These are phyloP conservation scores for Pteria penguin DNA, from an alignment of 2,888 invertebrate species.

Conservation along the genomic window DNA sequence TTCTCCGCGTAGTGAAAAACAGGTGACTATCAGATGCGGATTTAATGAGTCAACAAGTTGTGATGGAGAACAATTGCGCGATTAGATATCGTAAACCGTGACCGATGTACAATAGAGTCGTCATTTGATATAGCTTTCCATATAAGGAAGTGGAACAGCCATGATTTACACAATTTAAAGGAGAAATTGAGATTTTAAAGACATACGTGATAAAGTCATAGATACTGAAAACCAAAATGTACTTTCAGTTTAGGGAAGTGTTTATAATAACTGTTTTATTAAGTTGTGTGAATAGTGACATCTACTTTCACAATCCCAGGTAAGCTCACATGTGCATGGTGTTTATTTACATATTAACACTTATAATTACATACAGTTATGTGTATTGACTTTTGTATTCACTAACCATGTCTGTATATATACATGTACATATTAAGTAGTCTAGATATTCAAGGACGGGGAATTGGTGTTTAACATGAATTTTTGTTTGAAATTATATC, in stretches of 20 bases:
- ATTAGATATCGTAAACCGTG: too few relatives aligned
- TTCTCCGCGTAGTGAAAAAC: neutral
- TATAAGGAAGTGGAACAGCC: neutral
- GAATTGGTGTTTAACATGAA: too few relatives aligned
- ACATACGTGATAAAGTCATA: too few relatives aligned
- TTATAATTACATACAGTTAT: neutral
- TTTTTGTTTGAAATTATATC: too few relatives aligned
- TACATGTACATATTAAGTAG: neutral
- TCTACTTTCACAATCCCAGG: slow-evolving; percentile 76
- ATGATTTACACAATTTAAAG: neutral
- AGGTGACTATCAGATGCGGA: neutral
- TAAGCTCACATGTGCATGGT: too few relatives aligned
- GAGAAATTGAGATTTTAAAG: too few relatives aligned
- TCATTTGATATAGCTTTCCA: neutral
- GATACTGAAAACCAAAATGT: neutral
- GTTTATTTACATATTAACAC: neutral
- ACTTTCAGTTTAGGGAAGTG: slow-evolving; percentile 36
- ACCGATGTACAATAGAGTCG: neutral
- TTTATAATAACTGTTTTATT: neutral
- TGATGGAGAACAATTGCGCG: too few relatives aligned
- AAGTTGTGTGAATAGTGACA: slow-evolving; percentile 53
- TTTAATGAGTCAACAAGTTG: too few relatives aligned
- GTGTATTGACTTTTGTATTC: neutral
- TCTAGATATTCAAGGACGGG: too few relatives aligned
- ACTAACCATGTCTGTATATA: neutral